Base-by-base conservation (phyloP, 2,113 vertebrate species). In the Melanerpes formicivorus region DNA sequence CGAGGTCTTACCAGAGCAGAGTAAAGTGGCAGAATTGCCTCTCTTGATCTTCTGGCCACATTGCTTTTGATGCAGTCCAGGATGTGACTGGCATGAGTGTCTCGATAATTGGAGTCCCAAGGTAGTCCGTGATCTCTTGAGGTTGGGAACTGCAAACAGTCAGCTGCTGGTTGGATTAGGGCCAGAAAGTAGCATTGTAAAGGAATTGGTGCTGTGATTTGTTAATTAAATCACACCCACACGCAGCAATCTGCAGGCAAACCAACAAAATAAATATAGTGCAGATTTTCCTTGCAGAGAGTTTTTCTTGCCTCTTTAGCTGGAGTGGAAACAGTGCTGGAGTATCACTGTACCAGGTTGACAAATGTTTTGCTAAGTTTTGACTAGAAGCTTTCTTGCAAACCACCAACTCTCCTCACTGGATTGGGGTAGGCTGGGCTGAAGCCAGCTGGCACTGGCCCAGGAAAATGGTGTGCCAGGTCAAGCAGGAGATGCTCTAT, bases 351-450 rank as follows among this genome's bases (percentile, higher is more conserved):
- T 30, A 34, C 1, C 0, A n/a, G 29, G 19, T 64, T 85, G 62
- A 26, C 85, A 85, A 90, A 77, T 91, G 64, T 80, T 94, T 95
- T 90, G 85, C 73, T 84, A 84, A 87, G 60, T 91, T 93, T 91
- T 85, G 77, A 40, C 62, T 88, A 26, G 15, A 65, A 90, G 93
- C 73, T 91, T 78, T 86, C 88, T 90, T 86, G 70, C 73, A 72
- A 93, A 60, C 80, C 58, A 0, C 93, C 93, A 63, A 40, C 82
- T 95, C 78, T 88, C 34, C 64, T 84, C 0, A 0, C 63, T 75
- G 50, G 91, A 10, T 84, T 1, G 0, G 58, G 42, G 54, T 78
- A 85, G 65, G 69, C 42, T 74, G 88, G 65, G 69, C 42, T 74
- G 69, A 58, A 89, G 91, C 93, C 94, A 93, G 69, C 87, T 96